These are phyloP conservation scores for Stichodactyla mertensii DNA, from an alignment of 64 coral and sea anemone genomes.

Conservation along the genomic window DNA sequence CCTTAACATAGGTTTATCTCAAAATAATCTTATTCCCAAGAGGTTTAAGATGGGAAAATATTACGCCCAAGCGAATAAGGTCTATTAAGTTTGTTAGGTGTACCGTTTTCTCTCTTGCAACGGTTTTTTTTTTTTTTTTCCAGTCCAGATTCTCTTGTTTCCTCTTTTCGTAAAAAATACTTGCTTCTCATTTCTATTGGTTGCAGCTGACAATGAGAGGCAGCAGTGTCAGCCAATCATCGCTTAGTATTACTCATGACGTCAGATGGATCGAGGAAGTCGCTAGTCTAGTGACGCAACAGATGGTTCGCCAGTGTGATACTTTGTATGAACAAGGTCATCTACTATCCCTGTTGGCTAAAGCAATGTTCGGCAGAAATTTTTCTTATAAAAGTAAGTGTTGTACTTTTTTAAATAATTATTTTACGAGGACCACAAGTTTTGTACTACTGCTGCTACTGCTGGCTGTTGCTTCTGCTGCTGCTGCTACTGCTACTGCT, in stretches of 20 bases:
- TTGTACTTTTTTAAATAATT: not conserved
- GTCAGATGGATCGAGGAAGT: slow-evolving; percentile 63
- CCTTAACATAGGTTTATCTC: not conserved
- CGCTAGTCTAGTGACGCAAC: slow-evolving; percentile 64
- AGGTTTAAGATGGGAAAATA: no score
- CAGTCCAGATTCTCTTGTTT: not conserved
- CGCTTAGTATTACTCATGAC: slow-evolving; percentile 28
- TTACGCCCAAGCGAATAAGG: no score
- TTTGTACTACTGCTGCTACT: no score
- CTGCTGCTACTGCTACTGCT: no score
- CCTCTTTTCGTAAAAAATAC: no score
- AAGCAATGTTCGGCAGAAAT: slow-evolving; percentile 65
- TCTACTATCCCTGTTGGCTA: slow-evolving; percentile 54
- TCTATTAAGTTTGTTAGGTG: not conserved
- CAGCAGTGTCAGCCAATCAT: slow-evolving; percentile 11
- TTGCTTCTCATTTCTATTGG: not conserved
- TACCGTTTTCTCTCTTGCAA: not conserved
- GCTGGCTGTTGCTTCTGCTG: no score
- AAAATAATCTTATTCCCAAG: not conserved
- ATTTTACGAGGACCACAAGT: no score
- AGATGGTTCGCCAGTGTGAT: slow-evolving; percentile 53
- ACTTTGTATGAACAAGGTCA: slow-evolving; percentile 62
- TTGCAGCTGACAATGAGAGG: slow-evolving; percentile 41
- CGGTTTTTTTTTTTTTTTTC: no score
- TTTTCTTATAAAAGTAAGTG: slow-evolving; percentile 67